A percentile compares a stretch with the other conserved stretches of the same genome.
phyloP scores from a whole-genome alignment of 2,797 vertebrate genomes.

The Myotis pilosus region DNA sequence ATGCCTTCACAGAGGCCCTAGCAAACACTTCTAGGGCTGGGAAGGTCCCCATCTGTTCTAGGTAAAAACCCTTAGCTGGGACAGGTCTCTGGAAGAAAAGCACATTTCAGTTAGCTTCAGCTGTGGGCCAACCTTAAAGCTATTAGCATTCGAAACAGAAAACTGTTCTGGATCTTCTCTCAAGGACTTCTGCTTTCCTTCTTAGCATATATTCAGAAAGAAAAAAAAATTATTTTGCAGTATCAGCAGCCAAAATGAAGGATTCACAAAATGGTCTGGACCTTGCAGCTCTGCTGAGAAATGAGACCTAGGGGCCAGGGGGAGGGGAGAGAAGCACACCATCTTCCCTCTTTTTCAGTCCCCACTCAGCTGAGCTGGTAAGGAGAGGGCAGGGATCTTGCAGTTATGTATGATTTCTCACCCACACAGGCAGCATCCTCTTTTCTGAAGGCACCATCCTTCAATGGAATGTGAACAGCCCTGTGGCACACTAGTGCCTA shows the following conservation, averaged over 20 bases:
- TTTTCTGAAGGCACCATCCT: neutral
- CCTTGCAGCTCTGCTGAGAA: conserved; percentile 48
- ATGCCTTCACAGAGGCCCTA: neutral
- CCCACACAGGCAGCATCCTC: neutral
- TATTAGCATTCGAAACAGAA: conserved; percentile 63
- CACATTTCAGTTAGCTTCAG: conserved; percentile 45
- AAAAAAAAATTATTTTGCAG: conserved; percentile 60
- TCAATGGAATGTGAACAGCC: neutral
- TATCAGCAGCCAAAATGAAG: conserved; percentile 51
- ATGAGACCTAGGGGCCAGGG: neutral
- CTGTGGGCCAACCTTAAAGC: conserved; percentile 11
- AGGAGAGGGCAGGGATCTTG: conserved; percentile 3
- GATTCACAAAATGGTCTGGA: conserved; percentile 24
- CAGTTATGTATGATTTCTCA: conserved; percentile 4
- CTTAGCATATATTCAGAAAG: conserved; percentile 64
- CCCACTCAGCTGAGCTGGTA: neutral
- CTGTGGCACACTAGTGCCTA: neutral
- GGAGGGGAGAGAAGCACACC: neutral
- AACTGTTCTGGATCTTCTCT: conserved; percentile 66
- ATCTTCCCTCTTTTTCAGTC: neutral
- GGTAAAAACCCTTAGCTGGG: neutral
- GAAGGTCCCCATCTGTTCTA: neutral
- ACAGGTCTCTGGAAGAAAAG: conserved; percentile 6
- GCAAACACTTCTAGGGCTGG: neutral
- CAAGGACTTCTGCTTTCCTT: conserved; percentile 71